phyloP scores from a whole-genome alignment of 2,113 vertebrate genomes.

The Boleophthalmus pectinirostris region DNA sequence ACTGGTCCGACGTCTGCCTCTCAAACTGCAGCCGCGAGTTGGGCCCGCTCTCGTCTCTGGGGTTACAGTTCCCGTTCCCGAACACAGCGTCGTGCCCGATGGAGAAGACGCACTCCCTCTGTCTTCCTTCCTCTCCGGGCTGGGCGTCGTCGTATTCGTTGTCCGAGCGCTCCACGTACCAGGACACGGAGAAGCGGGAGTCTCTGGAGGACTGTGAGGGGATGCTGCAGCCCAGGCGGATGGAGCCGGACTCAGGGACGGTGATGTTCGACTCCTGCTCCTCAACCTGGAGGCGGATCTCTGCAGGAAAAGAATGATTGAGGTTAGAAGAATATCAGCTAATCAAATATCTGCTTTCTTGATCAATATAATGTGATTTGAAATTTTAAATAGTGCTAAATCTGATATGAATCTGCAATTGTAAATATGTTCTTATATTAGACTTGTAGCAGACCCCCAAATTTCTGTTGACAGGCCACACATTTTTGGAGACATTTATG shows the following conservation, averaged over 20 bases:
- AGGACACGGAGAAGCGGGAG: slow-evolving; percentile 92
- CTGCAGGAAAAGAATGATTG: slow-evolving; percentile 61
- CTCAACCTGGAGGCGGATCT: slow-evolving; percentile 88
- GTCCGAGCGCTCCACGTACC: slow-evolving; percentile 83
- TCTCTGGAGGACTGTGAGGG: slow-evolving; percentile 87
- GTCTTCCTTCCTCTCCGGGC: slow-evolving; percentile 31
- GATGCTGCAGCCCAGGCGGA: slow-evolving; percentile 89
- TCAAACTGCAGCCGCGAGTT: slow-evolving; percentile 89
- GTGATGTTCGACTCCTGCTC: slow-evolving; percentile 86
- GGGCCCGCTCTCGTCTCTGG: slow-evolving; percentile 77
- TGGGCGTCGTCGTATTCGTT: slow-evolving; percentile 43
- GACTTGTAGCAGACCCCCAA: too few relatives aligned
- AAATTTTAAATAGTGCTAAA: not conserved
- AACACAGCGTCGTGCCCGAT: slow-evolving; percentile 85
- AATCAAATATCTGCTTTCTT: not conserved
- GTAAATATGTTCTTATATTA: not conserved
- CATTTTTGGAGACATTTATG: too few relatives aligned
- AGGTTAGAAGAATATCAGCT: not conserved
- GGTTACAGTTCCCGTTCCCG: slow-evolving; percentile 83
- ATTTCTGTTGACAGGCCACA: too few relatives aligned
- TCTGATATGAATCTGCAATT: not conserved
- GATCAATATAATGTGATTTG: not conserved
- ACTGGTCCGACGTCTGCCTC: slow-evolving; percentile 83
- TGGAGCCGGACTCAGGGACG: slow-evolving; percentile 81
- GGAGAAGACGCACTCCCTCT: slow-evolving; percentile 78